phyloP scores from a whole-genome alignment of 2,888 invertebrate genomes.

The Tachystola acroxantha region DNA sequence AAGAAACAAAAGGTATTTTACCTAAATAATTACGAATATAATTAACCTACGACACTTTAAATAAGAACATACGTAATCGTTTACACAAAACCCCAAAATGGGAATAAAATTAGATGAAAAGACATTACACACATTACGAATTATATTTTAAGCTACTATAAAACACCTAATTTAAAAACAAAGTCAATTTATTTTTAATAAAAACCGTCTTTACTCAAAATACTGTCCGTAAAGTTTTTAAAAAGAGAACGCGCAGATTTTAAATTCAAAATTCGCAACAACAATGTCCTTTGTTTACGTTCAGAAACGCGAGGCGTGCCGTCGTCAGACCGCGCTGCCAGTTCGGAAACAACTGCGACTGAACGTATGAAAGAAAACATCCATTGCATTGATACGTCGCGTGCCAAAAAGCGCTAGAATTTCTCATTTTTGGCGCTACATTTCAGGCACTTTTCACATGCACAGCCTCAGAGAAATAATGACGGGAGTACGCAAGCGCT shows the following conservation, averaged over 20 bases:
- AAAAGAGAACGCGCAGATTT: background rate
- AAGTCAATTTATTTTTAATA: background rate
- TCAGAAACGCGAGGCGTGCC: conserved; percentile 20
- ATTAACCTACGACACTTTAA: conserved; percentile 7
- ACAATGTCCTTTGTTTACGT: conserved; percentile 35
- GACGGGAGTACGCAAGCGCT: no score
- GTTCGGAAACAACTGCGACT: conserved; percentile 26
- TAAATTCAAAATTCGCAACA: conserved; percentile 5
- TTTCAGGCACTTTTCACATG: conserved; percentile 5
- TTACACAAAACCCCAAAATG: background rate
- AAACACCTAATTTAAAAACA: no score
- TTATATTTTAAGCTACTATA: no score
- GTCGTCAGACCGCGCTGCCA: conserved; percentile 19
- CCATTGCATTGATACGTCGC: background rate
- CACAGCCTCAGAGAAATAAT: no score
- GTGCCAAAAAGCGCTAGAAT: background rate
- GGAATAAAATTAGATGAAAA: background rate
- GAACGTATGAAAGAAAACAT: conserved; percentile 10
- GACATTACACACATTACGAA: no score
- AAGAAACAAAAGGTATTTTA: conserved; percentile 3
- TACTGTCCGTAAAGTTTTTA: no score
- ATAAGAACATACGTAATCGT: background rate
- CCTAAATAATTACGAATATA: conserved; percentile 3
- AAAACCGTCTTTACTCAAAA: no score
- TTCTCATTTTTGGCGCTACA: conserved; percentile 1